Evolutionary conservation across 2,113 vertebrate species (phyloP), one percentile per base, ranked within the genome.

Genomic region (Nansenia antarctica): DNA sequence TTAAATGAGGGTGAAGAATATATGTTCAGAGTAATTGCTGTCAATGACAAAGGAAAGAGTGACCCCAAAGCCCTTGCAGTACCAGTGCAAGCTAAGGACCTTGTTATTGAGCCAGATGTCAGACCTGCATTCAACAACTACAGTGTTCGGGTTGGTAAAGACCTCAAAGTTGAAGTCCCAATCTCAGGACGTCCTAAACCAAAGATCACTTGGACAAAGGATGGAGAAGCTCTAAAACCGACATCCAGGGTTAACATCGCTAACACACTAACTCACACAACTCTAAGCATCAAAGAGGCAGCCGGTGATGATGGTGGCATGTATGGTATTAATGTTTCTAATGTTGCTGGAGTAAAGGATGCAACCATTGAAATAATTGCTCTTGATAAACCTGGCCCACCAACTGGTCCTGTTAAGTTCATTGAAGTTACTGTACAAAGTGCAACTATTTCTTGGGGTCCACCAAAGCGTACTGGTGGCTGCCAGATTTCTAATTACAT

Each of bases 41-140:
- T 98, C 58, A 99, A 99, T 83, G 98, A 99, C 82, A 99, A 98
- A 77, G 98, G 98, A 27, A 97, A 94, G 83, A 99, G 98, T 86
- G 97, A 99, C 70, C 96, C 98, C 67, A 94, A 93, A 84, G 92
- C 93, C 5, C 96, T 99, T 79, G 92, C 96, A 32, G 94, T 96
- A 79, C 95, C 95, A 83, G 89, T 99, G 65, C 89, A 94, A 86
- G 94, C 97, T 72, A 99, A 98, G 88, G 95, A 99, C 76, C 87
- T 99, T 53, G 95, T 98, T 34, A 95, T 96, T 84, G 95, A 97
- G 70, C 97, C 98, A 78, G 96, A 99, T 87, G 88, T 98, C 69
- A 93, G 91, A 82, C 96, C 97, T 82, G 82, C 83, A 84, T 99
- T 98, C 80, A 96, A 89, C 74, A 98, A 80, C 85, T 99, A 99